Base-by-base conservation (phyloP, 2,797 vertebrate species). In the Bovichtus variegatus region DNA sequence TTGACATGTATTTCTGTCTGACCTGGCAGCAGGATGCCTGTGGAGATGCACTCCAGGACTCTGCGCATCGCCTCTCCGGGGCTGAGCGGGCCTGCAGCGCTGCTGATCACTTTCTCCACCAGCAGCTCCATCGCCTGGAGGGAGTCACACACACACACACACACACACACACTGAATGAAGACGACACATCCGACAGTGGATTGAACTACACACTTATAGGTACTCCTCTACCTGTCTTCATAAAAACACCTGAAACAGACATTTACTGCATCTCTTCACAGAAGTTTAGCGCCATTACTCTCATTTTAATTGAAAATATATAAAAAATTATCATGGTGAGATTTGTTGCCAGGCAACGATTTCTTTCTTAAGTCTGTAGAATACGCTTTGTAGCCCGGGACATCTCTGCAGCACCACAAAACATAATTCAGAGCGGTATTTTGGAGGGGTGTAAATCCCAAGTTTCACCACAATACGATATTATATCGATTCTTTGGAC, bases 31-130 rank as follows among this genome's bases (percentile, higher is more conserved):
- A 96, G 92, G 0, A 91, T 91, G 73, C 96, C 96, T 0, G 92
- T 94, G 47, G 95, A 91, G 34, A 96, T 87, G 51, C 94, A 96
- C 87, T 96, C 96, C 40, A 96, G 88, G 36, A 96, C 93, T 31
- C 88, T 80, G 21, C 95, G 93, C 91, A 96, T 61, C 40, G 95
- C 95, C 0, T 96, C 93, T 19, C 96, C 95, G 0, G 96, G 96
- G 64, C 93, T 92, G 47, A 96, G 89, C 0, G 93, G 93, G 1
- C 92, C 90, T 0, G 84, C 29, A 0, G 94, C 93, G 18, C 95
- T 96, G 87, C 95, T 96, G 78, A 95, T 93, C 23, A 92, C 91
- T 74, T 96, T 96, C 88, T 95, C 95, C 49, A 95, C 95, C 84
- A 96, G 87, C 78, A 96, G 89, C 85, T 96, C 95, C 94, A 93